Conservation (phyloP, 2,888 invertebrate genomes). For the Troides oblongomaculatus region DNA sequence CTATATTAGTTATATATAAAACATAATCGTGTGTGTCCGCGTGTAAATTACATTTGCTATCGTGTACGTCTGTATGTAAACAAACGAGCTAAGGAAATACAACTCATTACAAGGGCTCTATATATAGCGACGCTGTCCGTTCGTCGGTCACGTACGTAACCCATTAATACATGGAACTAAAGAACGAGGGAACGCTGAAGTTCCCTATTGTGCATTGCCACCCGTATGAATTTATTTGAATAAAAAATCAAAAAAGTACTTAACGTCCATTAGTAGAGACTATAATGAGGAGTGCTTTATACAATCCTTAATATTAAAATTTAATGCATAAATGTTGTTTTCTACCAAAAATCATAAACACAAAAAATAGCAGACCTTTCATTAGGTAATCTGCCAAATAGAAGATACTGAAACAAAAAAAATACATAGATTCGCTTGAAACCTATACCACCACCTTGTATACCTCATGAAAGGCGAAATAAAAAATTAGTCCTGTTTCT, state of each 20-base stretch:
- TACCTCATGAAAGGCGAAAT: neutral
- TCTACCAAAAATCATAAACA: too few relatives aligned
- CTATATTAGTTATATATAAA: too few relatives aligned
- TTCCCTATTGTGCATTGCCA: conserved; percentile 14
- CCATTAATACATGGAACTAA: conserved; percentile 63
- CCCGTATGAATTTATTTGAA: neutral
- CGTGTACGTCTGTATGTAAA: conserved; percentile 13
- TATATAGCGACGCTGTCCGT: conserved; percentile 54
- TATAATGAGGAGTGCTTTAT: too few relatives aligned
- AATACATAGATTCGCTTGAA: conserved; percentile 44
- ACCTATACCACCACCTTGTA: conserved; percentile 37
- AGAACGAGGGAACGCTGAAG: conserved; percentile 37
- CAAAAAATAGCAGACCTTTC: too few relatives aligned
- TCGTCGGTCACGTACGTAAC: conserved; percentile 58
- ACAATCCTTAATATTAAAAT: too few relatives aligned
- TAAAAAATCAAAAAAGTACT: neutral
- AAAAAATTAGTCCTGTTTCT: too few relatives aligned
- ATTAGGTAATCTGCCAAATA: too few relatives aligned
- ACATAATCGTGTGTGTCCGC: too few relatives aligned
- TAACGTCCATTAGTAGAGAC: neutral
- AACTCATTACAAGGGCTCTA: conserved; percentile 55
- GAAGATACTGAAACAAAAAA: too few relatives aligned
- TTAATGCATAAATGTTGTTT: too few relatives aligned
- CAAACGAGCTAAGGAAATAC: conserved; percentile 50
- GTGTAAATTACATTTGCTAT: neutral